phyloP scores from a whole-genome alignment of 2,888 invertebrate genomes.

The Argynnis bischoffii region DNA sequence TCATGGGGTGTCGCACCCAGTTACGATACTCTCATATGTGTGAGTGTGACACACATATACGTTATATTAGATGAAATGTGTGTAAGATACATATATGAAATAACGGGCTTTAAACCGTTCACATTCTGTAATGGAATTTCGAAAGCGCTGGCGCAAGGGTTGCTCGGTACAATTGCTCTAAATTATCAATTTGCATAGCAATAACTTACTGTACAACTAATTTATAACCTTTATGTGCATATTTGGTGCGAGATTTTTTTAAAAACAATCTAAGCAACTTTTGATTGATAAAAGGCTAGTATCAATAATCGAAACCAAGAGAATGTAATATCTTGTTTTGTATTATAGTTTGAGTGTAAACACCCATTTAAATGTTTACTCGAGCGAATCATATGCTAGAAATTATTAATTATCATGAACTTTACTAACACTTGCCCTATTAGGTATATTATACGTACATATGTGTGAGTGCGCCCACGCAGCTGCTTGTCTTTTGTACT shows the following conservation, averaged over 20 bases:
- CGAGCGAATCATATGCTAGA: constrained; percentile 28
- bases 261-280: no score
- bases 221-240: background rate
- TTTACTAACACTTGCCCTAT: constrained; percentile 27
- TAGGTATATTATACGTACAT: constrained; percentile 35
- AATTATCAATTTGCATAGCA: constrained; percentile 24
- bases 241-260: no score
- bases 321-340: background rate
- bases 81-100: constrained; percentile 43
- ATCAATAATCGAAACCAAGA: background rate
- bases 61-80: constrained; percentile 43
- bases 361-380: constrained; percentile 29
- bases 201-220: background rate
- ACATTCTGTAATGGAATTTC: constrained; percentile 55
- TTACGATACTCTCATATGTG: constrained; percentile 44
- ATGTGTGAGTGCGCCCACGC: constrained; percentile 63
- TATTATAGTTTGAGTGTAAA: constrained; percentile 25
- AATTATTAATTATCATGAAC: constrained; percentile 16
- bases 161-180: constrained; percentile 25
- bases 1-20: constrained; percentile 68
- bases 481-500: constrained; percentile 65
- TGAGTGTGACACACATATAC: constrained; percentile 49
- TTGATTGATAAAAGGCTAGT: no score
- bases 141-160: constrained; percentile 47
- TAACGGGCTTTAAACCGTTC: constrained; percentile 56